A percentile compares a stretch with the other conserved stretches of the same genome.
Evolutionary conservation across 1,140 invertebrate genomes (phyloP).

Genomic region (Planococcus citri): DNA sequence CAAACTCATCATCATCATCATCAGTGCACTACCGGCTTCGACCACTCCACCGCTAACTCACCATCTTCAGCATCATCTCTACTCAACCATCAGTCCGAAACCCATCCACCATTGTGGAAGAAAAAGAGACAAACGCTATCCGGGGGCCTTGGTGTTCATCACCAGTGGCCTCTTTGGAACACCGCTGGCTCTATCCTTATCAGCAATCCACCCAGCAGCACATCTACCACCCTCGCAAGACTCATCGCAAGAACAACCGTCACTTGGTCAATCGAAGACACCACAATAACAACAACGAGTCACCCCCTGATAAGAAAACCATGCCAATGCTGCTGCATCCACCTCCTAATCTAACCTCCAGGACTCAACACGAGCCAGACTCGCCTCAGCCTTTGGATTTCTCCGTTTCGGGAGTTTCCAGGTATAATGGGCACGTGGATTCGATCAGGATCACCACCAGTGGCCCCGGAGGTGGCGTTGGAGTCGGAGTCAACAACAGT

Average conservation of each 20-base stretch:
- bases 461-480: neutral
- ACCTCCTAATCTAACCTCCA: neutral
- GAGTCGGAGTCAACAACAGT: neutral
- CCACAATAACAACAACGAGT: constrained; percentile 16
- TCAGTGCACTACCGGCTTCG: too few relatives aligned
- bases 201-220: neutral
- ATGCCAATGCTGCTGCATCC: constrained; percentile 11
- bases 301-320: neutral
- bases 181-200: neutral
- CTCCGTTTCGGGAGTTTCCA: neutral
- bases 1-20: too few relatives aligned
- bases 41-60: too few relatives aligned
- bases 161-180: constrained; percentile 13
- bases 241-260: neutral
- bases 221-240: neutral
- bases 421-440: constrained; percentile 5
- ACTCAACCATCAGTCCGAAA: neutral
- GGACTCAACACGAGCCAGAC: neutral
- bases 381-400: constrained; percentile 9
- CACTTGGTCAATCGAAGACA: neutral
- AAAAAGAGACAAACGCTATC: constrained; percentile 10
- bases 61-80: too few relatives aligned
- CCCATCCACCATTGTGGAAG: constrained; percentile 16
- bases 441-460: neutral
- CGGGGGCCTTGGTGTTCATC: constrained; percentile 12